A percentile compares a stretch with the other conserved stretches of the same genome.
Conservation (phyloP, 2,888 invertebrate species). For the Nomada lathburiana region DNA sequence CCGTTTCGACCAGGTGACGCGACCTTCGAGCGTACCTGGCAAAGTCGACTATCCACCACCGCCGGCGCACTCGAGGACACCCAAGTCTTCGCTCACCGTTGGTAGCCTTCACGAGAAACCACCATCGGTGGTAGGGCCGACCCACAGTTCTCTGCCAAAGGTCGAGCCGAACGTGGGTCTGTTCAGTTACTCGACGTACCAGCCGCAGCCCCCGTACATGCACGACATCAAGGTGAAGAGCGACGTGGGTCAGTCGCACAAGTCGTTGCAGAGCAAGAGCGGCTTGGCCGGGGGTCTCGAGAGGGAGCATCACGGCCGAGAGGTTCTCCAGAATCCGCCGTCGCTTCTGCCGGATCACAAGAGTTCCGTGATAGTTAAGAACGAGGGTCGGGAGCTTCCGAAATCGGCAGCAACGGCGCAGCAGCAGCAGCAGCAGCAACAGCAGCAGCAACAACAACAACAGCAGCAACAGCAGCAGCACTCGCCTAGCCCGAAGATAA, state of each 20-base stretch:
- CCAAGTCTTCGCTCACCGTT: constrained; percentile 82
- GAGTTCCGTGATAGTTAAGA: constrained; percentile 92
- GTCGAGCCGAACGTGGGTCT: constrained; percentile 89
- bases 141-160: constrained; percentile 85
- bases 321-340: constrained; percentile 88
- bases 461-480: constrained; percentile 74
- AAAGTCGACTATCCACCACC: constrained; percentile 83
- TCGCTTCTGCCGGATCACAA: constrained; percentile 89
- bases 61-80: constrained; percentile 85
- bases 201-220: constrained; percentile 83
- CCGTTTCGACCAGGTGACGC: constrained; percentile 74
- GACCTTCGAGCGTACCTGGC: constrained; percentile 81
- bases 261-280: constrained; percentile 81
- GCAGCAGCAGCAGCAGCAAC: constrained; percentile 67
- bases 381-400: constrained; percentile 88
- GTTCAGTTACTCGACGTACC: constrained; percentile 88
- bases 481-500: constrained; percentile 82
- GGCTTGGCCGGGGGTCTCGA: constrained; percentile 81
- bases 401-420: constrained; percentile 84
- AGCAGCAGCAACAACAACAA: constrained; percentile 78
- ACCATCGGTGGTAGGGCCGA: constrained; percentile 66
- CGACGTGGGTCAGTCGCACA: constrained; percentile 82
- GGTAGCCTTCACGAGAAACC: constrained; percentile 80
- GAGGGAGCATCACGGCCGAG: constrained; percentile 81
- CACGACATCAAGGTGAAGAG: constrained; percentile 88